These are phyloP conservation scores for Ptyas mucosa DNA, from an alignment of 2,113 vertebrate species.

Conservation along the genomic window DNA sequence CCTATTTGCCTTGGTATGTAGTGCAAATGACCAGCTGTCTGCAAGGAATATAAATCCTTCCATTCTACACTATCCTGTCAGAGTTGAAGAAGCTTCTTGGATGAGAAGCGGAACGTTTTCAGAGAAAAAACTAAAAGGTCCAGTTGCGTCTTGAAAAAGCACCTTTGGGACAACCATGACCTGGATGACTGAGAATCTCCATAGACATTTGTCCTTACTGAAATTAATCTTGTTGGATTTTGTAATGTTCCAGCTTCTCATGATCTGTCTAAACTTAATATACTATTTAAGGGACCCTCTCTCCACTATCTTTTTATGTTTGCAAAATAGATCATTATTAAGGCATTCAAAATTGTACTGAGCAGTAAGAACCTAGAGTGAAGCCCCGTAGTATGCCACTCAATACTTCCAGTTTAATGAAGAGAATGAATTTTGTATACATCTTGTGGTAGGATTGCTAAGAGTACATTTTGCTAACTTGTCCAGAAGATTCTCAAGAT, in stretches of 20 bases:
- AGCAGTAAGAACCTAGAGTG: background rate
- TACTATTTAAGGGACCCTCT: background rate
- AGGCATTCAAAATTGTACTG: background rate
- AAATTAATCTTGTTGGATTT: background rate
- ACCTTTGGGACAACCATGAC: too few species aligned
- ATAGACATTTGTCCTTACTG: background rate
- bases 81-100: too few species aligned
- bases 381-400: background rate
- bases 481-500: background rate
- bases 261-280: background rate
- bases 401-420: background rate
- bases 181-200: too few species aligned
- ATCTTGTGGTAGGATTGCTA: background rate
- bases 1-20: too few species aligned
- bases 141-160: too few species aligned
- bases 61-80: too few species aligned
- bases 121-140: too few species aligned
- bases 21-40: too few species aligned
- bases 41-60: too few species aligned
- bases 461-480: background rate
- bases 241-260: background rate
- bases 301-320: background rate
- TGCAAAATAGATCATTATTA: background rate
- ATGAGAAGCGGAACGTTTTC: too few species aligned
- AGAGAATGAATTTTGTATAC: background rate